Evolutionary conservation across 2,888 invertebrate species (phyloP).

Genomic region (Rosalia funebris): DNA sequence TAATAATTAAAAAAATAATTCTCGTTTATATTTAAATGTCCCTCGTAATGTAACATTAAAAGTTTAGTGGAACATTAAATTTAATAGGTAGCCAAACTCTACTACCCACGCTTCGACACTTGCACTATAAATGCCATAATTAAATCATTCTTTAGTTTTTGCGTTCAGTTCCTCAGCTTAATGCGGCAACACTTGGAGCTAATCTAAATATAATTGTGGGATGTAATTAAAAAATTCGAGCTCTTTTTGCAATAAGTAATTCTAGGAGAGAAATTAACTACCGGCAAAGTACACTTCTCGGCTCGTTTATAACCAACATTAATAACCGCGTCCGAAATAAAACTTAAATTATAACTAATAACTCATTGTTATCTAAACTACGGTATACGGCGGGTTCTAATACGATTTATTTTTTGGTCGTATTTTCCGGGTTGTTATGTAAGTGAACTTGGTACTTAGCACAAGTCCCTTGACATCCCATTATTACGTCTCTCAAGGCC

Average conservation of each 20-base stretch:
- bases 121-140: no score
- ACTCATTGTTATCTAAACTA: slow-evolving; percentile 1
- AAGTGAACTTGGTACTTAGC: not conserved
- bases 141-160: no score
- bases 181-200: no score
- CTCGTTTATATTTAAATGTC: no score
- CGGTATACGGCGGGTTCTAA: slow-evolving; percentile 1
- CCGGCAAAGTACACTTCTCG: not conserved
- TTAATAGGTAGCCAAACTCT: no score
- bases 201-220: not conserved
- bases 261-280: not conserved
- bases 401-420: not conserved
- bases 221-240: not conserved
- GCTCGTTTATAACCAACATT: slow-evolving; percentile 1
- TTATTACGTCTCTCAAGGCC: not conserved
- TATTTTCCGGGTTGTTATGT: not conserved
- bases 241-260: not conserved
- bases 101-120: no score
- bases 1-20: no score
- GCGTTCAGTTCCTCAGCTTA: no score
- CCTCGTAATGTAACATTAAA: no score
- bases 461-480: not conserved
- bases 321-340: slow-evolving; percentile 6
- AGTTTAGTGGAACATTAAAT: no score
- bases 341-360: not conserved